A percentile compares a stretch with the other conserved stretches of the same genome.
Evolutionary conservation across 1,140 invertebrate genomes (phyloP).

Genomic region (Gyrodactylus salaris): DNA sequence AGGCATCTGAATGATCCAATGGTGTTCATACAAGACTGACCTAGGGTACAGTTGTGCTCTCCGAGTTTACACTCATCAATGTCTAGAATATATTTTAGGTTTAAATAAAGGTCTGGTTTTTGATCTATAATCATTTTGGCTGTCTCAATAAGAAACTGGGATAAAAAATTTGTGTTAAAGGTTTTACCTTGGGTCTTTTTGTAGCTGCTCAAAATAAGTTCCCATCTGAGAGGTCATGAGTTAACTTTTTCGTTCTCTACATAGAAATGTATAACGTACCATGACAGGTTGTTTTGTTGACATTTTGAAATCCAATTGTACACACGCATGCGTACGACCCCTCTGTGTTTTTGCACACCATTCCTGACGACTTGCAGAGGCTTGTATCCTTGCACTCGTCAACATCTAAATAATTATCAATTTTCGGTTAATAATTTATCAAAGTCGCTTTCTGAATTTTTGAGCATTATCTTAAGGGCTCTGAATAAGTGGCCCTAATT

Average conservation of each 20-base stretch:
- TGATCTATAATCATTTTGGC: too few species aligned
- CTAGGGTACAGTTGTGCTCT: constrained; percentile 17
- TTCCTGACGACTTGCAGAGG: constrained; percentile 39
- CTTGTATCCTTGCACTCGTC: constrained; percentile 43
- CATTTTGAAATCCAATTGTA: constrained; percentile 12
- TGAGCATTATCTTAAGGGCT: too few species aligned
- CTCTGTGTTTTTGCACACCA: constrained; percentile 40
- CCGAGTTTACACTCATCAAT: constrained; percentile 24
- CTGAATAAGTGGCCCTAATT: too few species aligned
- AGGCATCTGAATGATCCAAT: constrained; percentile 16
- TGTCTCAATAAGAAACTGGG: background rate
- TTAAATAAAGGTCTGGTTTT: too few species aligned
- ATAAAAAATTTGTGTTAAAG: background rate
- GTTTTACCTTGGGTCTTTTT: too few species aligned
- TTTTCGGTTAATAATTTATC: too few species aligned
- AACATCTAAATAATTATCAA: constrained; percentile 1
- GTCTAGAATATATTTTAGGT: constrained; percentile 19
- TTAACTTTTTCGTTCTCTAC: too few species aligned
- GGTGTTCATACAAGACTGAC: constrained; percentile 17
- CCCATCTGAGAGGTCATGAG: too few species aligned
- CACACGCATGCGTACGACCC: constrained; percentile 18
- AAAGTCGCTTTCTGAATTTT: too few species aligned
- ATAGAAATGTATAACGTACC: background rate
- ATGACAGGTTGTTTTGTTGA: background rate
- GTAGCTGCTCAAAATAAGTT: too few species aligned